Base-by-base conservation (phyloP, 2,113 vertebrate genomes). In the Beaufortia kweichowensis region DNA sequence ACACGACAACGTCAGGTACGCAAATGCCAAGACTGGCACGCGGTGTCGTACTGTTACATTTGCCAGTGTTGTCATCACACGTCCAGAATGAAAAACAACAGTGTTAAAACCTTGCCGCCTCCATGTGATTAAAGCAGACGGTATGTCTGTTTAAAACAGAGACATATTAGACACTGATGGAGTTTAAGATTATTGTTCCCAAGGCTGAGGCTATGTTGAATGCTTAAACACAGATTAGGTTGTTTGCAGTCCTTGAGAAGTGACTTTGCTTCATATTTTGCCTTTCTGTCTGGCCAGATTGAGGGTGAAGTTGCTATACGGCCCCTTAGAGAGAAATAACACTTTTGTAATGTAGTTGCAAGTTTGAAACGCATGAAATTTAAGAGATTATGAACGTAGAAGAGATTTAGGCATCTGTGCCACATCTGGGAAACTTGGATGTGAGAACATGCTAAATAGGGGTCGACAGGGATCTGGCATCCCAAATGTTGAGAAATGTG, bases 1-100 rank as follows among this genome's bases (percentile, higher is more conserved):
- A 85, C 97, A 99, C 0, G 97, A 99, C 88, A 99, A 99, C 0
- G 97, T 98, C 87, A 98, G 97, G 97, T 97, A 92, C 86, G 15
- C 43, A 29, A 43, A 65, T 24, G 75, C 65, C 71, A 56, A 29
- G 59, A 59, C 2, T 74, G 26, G 67, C 57, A 28, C 64, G 33
- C 1, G 17, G 33, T 61, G 41, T 53, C 17, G 9, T n/a, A n/a
- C 48, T 21, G 48, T n/a, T 55, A 21, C 28, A 9, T 10, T 35
- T 60, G 55, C 24, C 24, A 61, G 39, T 46, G 35, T 48, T 74
- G 35, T 61, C 39, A 39, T 74, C 56, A 61, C 71, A 74, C 71
- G 35, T 74, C 57, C 71, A 17, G 24, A 46, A 60, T 71, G 56
- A 21, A 35, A 61, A 28, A 17, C 10, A 2, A 31, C 70, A 61